Evolutionary conservation across 2,797 vertebrate species (phyloP), one percentile per base, ranked within the genome.

Genomic region (Pseudomugil gertrudae): DNA sequence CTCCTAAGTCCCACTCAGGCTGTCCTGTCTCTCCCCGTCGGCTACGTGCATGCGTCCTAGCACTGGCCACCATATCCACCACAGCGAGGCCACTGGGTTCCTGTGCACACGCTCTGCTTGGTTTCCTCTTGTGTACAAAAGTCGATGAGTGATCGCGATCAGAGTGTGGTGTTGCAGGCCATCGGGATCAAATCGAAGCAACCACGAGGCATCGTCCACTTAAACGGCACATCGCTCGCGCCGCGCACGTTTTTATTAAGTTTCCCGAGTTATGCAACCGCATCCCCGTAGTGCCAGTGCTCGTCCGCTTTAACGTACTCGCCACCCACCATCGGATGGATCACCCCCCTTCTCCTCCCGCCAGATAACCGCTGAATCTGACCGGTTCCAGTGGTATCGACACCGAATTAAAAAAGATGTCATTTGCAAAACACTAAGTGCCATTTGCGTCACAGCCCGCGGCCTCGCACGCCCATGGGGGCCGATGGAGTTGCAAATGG

Each of bases 21-120:
- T 96, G 93, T 91, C 90, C 86, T 83, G 83, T 81, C 88, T 66
- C 68, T 74, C 80, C 91, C 95, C 95, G 94, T 93, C 92, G 81
- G 55, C 93, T 94, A 92, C 95, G 95, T 95, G 91, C 95, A 94
- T 81, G 93, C 93, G 87, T 92, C 94, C 93, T 91, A 79, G 92
- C 94, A 84, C 93, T 94, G 93, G 86, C 92, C 92, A 90, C 93
- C 93, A 78, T 93, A 95, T 93, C 95, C 94, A 92, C 95, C 92
- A 93, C 88, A 89, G 93, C 92, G 95, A 95, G 95, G 94, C 95
- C 94, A 95, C 93, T 94, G 76, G 66, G 68, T 63, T 84, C 70
- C 92, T 79, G 93, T 75, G 66, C 84, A 83, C 74, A 70, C 91
- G 88, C 89, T 87, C 86, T 24, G 79, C 78, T 85, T 83, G 87